Conservation (phyloP, 2,113 vertebrate species). For the Andinoacara biseriatus region DNA sequence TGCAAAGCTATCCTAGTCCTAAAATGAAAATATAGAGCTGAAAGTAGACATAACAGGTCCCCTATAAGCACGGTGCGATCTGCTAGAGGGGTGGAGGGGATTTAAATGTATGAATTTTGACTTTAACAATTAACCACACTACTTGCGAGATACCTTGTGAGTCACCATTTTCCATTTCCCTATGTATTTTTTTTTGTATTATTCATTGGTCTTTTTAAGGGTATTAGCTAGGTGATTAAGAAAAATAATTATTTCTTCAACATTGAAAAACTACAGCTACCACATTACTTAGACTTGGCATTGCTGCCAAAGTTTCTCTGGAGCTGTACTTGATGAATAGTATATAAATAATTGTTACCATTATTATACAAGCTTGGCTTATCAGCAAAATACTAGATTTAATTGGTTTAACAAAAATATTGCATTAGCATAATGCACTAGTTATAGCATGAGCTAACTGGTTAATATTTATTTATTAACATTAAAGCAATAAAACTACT, state of each 20-base stretch:
- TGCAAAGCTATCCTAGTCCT: neutral
- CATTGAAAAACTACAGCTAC: neutral
- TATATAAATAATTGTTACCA: neutral
- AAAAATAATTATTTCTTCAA: neutral
- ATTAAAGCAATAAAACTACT: constrained; percentile 16
- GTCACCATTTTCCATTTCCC: neutral
- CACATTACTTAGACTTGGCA: neutral
- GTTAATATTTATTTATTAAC: constrained; percentile 15
- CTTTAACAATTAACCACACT: neutral
- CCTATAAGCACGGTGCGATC: neutral
- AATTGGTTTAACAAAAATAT: constrained; percentile 16
- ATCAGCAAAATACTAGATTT: neutral
- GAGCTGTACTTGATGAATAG: neutral
- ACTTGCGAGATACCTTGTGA: neutral
- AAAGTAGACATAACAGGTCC: neutral
- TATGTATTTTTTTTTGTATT: neutral
- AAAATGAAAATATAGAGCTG: neutral
- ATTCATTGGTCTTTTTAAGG: neutral
- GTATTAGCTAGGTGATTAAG: neutral
- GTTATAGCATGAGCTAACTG: constrained; percentile 11
- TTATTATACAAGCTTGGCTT: neutral
- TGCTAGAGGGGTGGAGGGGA: neutral
- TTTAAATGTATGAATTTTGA: neutral
- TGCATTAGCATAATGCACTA: constrained; percentile 23
- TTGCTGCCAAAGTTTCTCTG: neutral